Conservation (phyloP, 92 coral and sea anemone genomes). For the Meandrina meandrites region DNA sequence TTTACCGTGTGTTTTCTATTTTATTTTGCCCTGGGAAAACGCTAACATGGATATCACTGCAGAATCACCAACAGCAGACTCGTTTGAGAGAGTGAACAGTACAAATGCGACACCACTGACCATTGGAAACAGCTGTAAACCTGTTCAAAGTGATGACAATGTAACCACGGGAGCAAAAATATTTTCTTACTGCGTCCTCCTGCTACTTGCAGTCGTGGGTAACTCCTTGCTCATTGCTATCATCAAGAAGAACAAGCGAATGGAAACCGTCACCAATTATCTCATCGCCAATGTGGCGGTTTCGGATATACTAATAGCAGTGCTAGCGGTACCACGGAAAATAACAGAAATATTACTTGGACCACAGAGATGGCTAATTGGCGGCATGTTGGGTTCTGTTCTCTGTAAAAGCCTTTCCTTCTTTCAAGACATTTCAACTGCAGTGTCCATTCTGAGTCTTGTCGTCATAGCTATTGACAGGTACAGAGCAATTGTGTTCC, state of each 20-base stretch:
- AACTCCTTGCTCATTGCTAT: not conserved
- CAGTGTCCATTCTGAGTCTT: constrained; percentile 14
- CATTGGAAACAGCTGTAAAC: not conserved
- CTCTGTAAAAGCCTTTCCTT: constrained; percentile 14
- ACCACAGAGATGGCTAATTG: not conserved
- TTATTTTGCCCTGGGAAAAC: too few relatives aligned
- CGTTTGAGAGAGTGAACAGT: not conserved
- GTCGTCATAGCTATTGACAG: constrained; percentile 15
- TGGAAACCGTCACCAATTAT: constrained; percentile 22
- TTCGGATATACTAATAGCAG: constrained; percentile 12
- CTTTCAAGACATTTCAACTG: constrained; percentile 19
- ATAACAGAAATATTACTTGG: not conserved
- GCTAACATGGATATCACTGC: too few relatives aligned
- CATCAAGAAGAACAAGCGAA: constrained; percentile 6
- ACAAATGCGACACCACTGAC: not conserved
- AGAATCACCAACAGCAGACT: not conserved
- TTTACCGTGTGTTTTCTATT: too few relatives aligned
- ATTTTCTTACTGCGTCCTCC: constrained; percentile 3
- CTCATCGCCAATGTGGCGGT: constrained; percentile 17
- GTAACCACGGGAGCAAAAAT: not conserved
- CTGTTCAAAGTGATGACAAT: not conserved
- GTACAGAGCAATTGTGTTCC: constrained; percentile 16
- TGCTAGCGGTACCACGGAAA: not conserved
- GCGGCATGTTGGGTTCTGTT: not conserved
- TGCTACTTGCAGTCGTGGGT: not conserved